Evolutionary conservation across 1,140 invertebrate species (phyloP), one percentile per base, ranked within the genome.

Genomic region (Diorhabda carinulata): DNA sequence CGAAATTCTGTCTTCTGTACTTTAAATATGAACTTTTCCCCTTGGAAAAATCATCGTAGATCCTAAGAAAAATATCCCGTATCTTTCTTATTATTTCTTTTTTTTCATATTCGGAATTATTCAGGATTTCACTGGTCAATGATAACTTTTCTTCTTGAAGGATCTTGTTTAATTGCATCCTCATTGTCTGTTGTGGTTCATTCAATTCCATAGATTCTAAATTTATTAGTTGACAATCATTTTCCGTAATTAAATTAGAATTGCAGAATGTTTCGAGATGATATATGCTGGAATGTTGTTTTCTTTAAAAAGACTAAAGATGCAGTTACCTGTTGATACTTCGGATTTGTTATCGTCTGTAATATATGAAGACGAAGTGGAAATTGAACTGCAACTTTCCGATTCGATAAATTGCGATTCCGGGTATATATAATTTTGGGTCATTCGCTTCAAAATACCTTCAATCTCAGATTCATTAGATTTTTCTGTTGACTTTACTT

Each of bases 341-440:
- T 58, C 64, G 2, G 64, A 66, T 42, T 6, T 10, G 5, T 47
- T 40, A 42, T 66, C 56, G 42, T 66, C 64, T 6, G 64, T 57
- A 40, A 66, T 7, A 57, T 66, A 66, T 7, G 64, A 66, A 6
- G 64, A 66, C 8, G 52, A 57, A 57, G 64, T 66, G 52, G 64
- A 66, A 52, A 66, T 43, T 5, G 64, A 66, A 58, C 64, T 66
- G 8, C 9, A 25, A 58, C 64, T 66, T 43, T 58, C 57, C 7
- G 41, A 57, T 58, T 56, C 41, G n/a, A n/a, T 8, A n/a, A 66
- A 57, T 9, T 6, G 47, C 42, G 44, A n/a, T 2, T 41, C 4
- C 8, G 8, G 44, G 40, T 56, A 25, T 56, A 40, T 7, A 57
- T 25, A 52, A 57, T 57, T 42, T 40, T 52, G 44, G 6, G 52